Percentiles rank a stretch among this genome's conserved stretches.
phyloP scores from a whole-genome alignment of 2,113 vertebrate species.

The Rana temporaria region DNA sequence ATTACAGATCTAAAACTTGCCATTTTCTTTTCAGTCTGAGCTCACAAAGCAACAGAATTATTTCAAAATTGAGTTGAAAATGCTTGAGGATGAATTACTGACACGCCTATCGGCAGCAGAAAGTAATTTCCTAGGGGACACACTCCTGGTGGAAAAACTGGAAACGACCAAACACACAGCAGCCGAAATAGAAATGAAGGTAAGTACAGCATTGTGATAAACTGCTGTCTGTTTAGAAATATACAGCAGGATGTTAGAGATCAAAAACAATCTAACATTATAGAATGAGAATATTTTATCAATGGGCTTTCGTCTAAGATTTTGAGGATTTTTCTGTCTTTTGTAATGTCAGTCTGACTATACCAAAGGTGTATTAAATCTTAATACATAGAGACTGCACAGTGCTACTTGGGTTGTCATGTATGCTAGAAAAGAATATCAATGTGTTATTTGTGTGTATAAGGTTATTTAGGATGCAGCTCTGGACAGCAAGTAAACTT shows the following conservation, averaged over 20 bases:
- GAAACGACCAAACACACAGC: conserved; percentile 79
- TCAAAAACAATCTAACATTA: not conserved
- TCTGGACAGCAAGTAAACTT: not conserved
- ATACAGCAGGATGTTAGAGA: not conserved
- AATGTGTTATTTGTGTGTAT: not conserved
- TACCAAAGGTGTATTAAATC: not conserved
- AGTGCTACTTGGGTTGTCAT: not conserved
- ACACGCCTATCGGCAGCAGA: conserved; percentile 73
- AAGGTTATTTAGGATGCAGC: not conserved
- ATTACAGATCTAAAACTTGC: conserved; percentile 64
- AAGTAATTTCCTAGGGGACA: conserved; percentile 77
- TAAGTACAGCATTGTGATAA: conserved; percentile 55
- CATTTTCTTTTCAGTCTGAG: conserved; percentile 70
- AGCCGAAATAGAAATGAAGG: conserved; percentile 80
- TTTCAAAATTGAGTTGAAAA: conserved; percentile 85
- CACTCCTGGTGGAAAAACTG: conserved; percentile 77
- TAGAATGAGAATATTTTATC: not conserved
- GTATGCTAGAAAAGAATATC: not conserved
- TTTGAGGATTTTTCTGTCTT: not conserved
- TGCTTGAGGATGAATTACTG: conserved; percentile 78
- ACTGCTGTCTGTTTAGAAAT: not conserved
- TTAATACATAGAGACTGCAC: not conserved
- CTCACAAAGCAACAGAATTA: conserved; percentile 81
- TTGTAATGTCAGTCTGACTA: not conserved
- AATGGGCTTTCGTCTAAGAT: not conserved